Percentiles rank a stretch among this genome's conserved stretches.
Conservation (phyloP, 2,888 invertebrate genomes). For the Nomada goodeniana region DNA sequence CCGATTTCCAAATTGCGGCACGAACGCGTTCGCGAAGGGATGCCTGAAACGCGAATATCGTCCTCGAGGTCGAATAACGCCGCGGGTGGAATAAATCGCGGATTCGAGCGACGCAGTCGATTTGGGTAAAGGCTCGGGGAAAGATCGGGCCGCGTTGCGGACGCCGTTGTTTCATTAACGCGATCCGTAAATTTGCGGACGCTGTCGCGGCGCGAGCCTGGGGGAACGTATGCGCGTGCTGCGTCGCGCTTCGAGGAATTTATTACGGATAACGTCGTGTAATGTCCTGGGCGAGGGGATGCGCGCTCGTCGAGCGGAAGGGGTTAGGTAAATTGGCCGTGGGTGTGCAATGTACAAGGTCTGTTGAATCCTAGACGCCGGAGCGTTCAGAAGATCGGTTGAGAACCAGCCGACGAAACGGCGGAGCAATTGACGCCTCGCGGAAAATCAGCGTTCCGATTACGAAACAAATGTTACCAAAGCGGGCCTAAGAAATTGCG, state of each 20-base stretch:
- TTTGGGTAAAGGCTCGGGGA: not conserved
- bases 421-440: not conserved
- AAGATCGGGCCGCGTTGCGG: not conserved
- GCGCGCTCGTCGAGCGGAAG: slow-evolving; percentile 31
- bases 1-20: too few relatives aligned
- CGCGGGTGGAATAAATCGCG: not conserved
- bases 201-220: slow-evolving; percentile 1
- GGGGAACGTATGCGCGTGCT: not conserved
- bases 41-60: not conserved
- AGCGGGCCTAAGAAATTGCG: too few relatives aligned
- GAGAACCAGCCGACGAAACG: slow-evolving; percentile 1
- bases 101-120: not conserved
- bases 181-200: slow-evolving; percentile 15
- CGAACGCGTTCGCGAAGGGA: too few relatives aligned
- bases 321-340: slow-evolving; percentile 30
- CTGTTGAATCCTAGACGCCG: not conserved
- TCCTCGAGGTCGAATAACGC: too few relatives aligned
- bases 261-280: slow-evolving; percentile 45
- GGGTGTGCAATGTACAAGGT: slow-evolving; percentile 9
- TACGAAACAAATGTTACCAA: too few relatives aligned
- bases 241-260: slow-evolving; percentile 16
- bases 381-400: slow-evolving; percentile 1
- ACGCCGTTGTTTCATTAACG: slow-evolving; percentile 5
- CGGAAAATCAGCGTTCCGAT: too few relatives aligned
- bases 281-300: slow-evolving; percentile 34